phyloP scores from a whole-genome alignment of 1,140 invertebrate species.

The Musca vetustissima region DNA sequence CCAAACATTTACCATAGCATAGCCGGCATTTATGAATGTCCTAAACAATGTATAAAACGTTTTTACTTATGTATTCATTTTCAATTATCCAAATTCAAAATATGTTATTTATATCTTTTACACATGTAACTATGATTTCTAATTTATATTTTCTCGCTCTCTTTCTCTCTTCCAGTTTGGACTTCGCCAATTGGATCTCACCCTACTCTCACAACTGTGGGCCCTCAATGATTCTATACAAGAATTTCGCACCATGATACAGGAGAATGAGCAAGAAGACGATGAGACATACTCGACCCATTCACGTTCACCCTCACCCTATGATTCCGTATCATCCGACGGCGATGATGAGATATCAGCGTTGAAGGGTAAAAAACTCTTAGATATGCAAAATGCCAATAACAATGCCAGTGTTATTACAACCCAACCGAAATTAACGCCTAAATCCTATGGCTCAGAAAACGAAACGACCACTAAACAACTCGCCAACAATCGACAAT shows the following conservation, averaged over 20 bases:
- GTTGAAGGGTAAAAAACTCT: slow-evolving; percentile 29
- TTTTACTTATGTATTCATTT: too few species aligned
- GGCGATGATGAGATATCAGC: slow-evolving; percentile 60
- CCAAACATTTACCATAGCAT: too few species aligned
- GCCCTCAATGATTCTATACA: slow-evolving; percentile 85
- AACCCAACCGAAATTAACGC: slow-evolving; percentile 51
- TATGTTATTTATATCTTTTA: too few species aligned
- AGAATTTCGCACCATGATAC: slow-evolving; percentile 77
- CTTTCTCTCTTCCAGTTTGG: slow-evolving; percentile 60
- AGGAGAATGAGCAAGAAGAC: slow-evolving; percentile 63
- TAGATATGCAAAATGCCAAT: slow-evolving; percentile 13
- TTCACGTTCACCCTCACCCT: slow-evolving; percentile 64
- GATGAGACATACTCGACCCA: slow-evolving; percentile 55
- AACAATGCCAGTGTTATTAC: slow-evolving; percentile 54
- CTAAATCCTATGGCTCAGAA: slow-evolving; percentile 32
- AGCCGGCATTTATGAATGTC: too few species aligned
- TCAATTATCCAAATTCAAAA: too few species aligned
- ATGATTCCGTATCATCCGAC: slow-evolving; percentile 61
- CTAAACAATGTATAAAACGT: too few species aligned
- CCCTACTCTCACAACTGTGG: slow-evolving; percentile 83
- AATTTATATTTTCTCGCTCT: too few species aligned
- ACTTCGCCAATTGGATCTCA: slow-evolving; percentile 82
- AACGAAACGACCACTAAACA: slow-evolving; percentile 13
- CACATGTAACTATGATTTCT: too few species aligned
- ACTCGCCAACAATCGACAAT: slow-evolving; percentile 3